Evolutionary conservation across 2,113 vertebrate species (phyloP), one percentile per base, ranked within the genome.

Genomic region (Cromileptes altivelis): DNA sequence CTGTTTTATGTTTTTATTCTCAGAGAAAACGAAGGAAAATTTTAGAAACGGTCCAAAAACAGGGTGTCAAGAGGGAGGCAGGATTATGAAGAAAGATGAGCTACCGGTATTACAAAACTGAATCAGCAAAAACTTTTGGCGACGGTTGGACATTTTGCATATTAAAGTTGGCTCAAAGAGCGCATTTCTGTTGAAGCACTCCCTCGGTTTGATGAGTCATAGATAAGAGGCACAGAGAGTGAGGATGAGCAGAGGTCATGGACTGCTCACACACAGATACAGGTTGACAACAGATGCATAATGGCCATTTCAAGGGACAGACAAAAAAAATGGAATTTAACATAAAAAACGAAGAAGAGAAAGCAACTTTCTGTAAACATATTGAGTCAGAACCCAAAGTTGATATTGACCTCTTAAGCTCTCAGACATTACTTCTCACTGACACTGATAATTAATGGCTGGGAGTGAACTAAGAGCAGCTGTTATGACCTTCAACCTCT

Each of bases 81-180:
- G 56, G 67, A 50, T 57, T 57, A 50, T 56, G 60, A 84, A 78
- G 37, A 82, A 79, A 55, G 64, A 84, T 40, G 71, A 82, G 78
- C 78, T 76, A 65, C 40, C 4, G 3, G 45, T 63, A 23, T 72
- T 70, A 73, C 60, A 17, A 75, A 77, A 74, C 47, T 56, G 53
- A 80, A 76, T 67, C 70, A 45, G 69, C 56, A 81, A 37, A 45
- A 42, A 4, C 14, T 70, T 74, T 42, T 23, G 37, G 18, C 23
- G n/a, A 15, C 56, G 0, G 71, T 74, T 76, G 70, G 80, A 82
- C 4, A 33, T 17, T 87, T 79, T 83, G 76, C 81, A 86, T 78
- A 70, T 76, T 71, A 61, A 72, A 76, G 75, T 79, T 80, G 78
- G 61, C 79, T 75, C 57, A 21, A 17, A 56, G 23, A 25, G 14